These are phyloP conservation scores for Dryas iulia DNA, from an alignment of 1,140 invertebrate genomes.

Conservation along the genomic window DNA sequence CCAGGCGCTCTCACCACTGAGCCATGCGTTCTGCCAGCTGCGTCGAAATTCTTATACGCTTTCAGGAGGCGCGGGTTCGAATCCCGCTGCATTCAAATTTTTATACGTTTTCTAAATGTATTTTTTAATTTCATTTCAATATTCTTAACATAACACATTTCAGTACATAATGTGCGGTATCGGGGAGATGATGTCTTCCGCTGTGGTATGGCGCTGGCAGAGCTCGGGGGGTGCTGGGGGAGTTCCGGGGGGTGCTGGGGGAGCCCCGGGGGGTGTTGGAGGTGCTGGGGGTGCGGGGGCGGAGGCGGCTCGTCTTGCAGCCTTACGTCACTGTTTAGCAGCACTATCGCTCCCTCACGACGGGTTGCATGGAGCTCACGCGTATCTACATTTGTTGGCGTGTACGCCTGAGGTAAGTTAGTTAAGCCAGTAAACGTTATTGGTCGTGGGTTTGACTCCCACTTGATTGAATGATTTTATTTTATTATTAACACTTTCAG, in stretches of 20 bases:
- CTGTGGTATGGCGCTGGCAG: constrained; percentile 71
- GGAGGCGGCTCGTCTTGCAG: constrained; percentile 76
- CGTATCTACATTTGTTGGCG: constrained; percentile 94
- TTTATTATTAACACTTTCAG: too few relatives aligned
- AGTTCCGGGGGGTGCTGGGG: constrained; percentile 46
- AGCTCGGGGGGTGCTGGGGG: constrained; percentile 87
- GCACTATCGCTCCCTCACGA: constrained; percentile 64
- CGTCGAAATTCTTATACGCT: too few relatives aligned
- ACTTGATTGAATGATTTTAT: too few relatives aligned
- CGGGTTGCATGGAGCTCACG: constrained; percentile 84
- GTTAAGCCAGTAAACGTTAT: background rate
- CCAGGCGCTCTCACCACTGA: too few relatives aligned
- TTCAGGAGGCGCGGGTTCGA: too few relatives aligned
- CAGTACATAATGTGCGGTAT: constrained; percentile 97
- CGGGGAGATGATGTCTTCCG: constrained; percentile 81
- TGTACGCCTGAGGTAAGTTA: constrained; percentile 87
- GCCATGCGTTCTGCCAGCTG: too few relatives aligned
- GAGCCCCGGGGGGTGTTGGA: constrained; percentile 86
- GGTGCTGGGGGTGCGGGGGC: constrained; percentile 81
- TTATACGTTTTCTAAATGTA: too few relatives aligned
- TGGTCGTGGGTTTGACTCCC: too few relatives aligned
- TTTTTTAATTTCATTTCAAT: too few relatives aligned
- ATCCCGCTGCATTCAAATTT: too few relatives aligned
- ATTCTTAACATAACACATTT: constrained; percentile 31
- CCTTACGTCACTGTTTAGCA: constrained; percentile 69